A percentile compares a stretch with the other conserved stretches of the same genome.
These are phyloP conservation scores for Imbricaverruca yamaguchii DNA, from an alignment of 2,888 invertebrate genomes.

Conservation along the genomic window DNA sequence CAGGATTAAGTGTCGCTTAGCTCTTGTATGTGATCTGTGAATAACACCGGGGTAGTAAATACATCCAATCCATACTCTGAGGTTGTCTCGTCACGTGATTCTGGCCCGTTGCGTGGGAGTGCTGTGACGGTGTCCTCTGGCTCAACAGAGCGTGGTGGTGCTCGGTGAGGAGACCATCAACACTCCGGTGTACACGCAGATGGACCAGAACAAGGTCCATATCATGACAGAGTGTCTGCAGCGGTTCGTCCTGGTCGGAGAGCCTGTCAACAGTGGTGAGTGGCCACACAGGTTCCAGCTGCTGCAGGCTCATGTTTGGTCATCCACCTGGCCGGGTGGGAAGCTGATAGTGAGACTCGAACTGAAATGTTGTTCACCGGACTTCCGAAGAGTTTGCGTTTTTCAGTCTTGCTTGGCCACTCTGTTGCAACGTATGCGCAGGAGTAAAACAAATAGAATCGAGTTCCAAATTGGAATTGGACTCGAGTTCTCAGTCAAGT, in stretches of 20 bases:
- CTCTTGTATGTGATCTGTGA: no score
- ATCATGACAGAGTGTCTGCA: conserved; percentile 84
- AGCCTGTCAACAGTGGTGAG: conserved; percentile 51
- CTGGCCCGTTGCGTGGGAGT: no score
- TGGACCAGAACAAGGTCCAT: conserved; percentile 65
- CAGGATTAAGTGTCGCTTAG: no score
- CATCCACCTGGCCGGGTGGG: no score
- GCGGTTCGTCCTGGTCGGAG: conserved; percentile 84
- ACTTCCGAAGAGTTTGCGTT: not conserved
- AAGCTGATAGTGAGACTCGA: not conserved
- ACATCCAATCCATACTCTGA: no score
- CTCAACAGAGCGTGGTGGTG: conserved; percentile 50
- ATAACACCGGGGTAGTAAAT: no score
- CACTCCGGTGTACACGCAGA: conserved; percentile 83
- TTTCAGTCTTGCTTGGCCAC: not conserved
- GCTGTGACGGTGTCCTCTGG: not conserved
- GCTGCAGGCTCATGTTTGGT: not conserved
- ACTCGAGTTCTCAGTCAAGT: no score
- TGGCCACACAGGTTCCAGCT: not conserved
- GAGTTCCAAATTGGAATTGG: no score
- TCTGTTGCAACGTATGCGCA: not conserved
- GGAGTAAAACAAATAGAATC: no score
- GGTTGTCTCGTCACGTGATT: no score
- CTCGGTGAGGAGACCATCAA: conserved; percentile 79
- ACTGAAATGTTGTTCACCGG: not conserved